Base-by-base conservation (phyloP, 2,797 vertebrate species). In the Poliocrania exsul region DNA sequence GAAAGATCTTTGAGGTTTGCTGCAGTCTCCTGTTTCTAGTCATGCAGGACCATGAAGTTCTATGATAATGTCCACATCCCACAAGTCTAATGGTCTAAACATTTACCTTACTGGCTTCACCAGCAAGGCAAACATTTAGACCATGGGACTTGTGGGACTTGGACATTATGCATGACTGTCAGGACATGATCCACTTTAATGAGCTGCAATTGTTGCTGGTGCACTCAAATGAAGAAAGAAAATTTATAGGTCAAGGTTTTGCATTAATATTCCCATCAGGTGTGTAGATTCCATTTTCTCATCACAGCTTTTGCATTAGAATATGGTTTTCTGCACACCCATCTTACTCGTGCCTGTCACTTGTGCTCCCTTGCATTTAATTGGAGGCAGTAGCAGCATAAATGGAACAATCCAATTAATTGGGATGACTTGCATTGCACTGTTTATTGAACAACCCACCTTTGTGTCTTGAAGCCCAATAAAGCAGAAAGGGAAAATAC, bases 181-280 rank as follows among this genome's bases (percentile, higher is more conserved):
- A 86, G 84, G 74, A 71, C 65, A 58, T 20, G 51, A 72, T 64
- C 85, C 4, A 3, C 90, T 90, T 84, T 91, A 93, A 96, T 57
- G 77, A 93, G 85, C 89, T 92, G 42, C 72, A 67, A 37, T 83
- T 80, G 65, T 90, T 85, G 84, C 84, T 83, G 75, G 46, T 25
- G 37, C 24, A 0, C 69, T 90, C 54, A 81, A 77, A 46, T 50
- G 77, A 86, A 81, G 62, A 66, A 86, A 70, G 50, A 72, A 73
- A 75, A 93, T 94, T 86, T 83, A 71, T 70, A 93, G 92, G 91
- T 94, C 93, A 94, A 88, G 73, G 56, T 86, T 96, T 92, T 71
- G 58, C 60, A 77, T 96, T 94, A 93, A 86, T 94, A 97, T 96
- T 97, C 92, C 67, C 9, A 0, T 91, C 89, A 86, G 85, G 77